Evolutionary conservation across 2,113 vertebrate genomes (phyloP), one percentile per base, ranked within the genome.

Genomic region (Oriolus oriolus): DNA sequence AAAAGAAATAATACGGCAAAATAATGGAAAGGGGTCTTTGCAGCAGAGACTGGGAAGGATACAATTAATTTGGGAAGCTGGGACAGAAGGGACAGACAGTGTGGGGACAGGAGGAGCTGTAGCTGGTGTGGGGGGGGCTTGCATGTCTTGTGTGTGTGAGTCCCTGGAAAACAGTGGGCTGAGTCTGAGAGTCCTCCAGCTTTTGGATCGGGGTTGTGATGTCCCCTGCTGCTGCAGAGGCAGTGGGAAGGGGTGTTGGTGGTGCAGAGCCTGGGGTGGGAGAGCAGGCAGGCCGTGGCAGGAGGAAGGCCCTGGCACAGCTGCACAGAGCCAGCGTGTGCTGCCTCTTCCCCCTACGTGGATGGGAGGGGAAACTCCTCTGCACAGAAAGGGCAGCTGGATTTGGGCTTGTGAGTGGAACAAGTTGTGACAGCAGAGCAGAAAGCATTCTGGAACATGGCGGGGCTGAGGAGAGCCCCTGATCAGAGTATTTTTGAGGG

Each of bases 201-300:
- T 61, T 49, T 65, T 49, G 50, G 8, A 7, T 50, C 30, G 47
- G 54, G 21, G 15, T 60, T 1, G 2, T 33, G 41, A 16, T 18
- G 15, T 49, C 16, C 10, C 2, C 5, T 24, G 52, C 26, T 1
- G 1, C 42, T 30, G 33, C 28, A 47, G 54, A 22, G 52, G 8
- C 4, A 6, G n/a, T 5, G 68, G 27, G 31, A 52, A n/a, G 47
- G 7, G 12, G 12, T 2, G 6, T 13, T 17, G 4, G 28, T 0
- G 2, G 15, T 23, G 13, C 28, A 24, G 60, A 63, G 28, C 9
- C 13, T 11, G 1, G 16, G 16, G 4, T 35, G 22, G 11, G 45
- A 20, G 52, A 13, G 35, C 1, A 8, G 56, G 26, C 1, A 8
- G 52, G 37, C 0, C 0, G 4, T 0, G 3, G 15, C 19, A 9